phyloP scores from a whole-genome alignment of 2,113 vertebrate species.

The Trematomus loennbergii region DNA sequence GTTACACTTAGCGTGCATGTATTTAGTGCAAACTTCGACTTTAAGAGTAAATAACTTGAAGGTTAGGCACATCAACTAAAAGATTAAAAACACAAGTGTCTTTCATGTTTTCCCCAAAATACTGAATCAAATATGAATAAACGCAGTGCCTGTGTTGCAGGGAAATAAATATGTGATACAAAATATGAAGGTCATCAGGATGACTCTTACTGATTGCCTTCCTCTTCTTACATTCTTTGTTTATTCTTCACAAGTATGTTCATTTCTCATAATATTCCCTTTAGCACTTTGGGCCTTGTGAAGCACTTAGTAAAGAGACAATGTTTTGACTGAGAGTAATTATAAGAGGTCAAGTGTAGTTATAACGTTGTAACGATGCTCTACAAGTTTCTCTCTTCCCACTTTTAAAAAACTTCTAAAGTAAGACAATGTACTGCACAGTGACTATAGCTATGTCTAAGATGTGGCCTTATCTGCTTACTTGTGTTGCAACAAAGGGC shows the following conservation, averaged over 20 bases:
- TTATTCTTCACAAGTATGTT: neutral
- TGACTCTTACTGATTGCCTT: constrained; percentile 13
- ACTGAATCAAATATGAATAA: constrained; percentile 45
- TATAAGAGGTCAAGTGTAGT: constrained; percentile 15
- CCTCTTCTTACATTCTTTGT: neutral
- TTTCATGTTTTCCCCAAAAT: constrained; percentile 12
- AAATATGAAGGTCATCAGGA: constrained; percentile 29
- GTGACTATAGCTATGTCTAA: neutral
- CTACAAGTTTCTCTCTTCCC: neutral
- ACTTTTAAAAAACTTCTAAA: neutral
- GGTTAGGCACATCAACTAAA: constrained; percentile 14
- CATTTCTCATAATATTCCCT: neutral
- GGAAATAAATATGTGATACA: constrained; percentile 24
- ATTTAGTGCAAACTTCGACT: constrained; percentile 18
- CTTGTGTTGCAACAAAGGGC: neutral
- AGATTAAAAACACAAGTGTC: constrained; percentile 15
- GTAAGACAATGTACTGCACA: neutral
- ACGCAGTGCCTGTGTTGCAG: neutral
- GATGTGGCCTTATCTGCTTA: too few species aligned
- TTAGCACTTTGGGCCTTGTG: constrained; percentile 34
- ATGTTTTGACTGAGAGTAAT: constrained; percentile 38
- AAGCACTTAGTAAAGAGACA: constrained; percentile 52
- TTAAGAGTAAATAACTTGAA: constrained; percentile 38
- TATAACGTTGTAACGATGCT: constrained; percentile 1
- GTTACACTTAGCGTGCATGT: neutral